These are phyloP conservation scores for Chlorodrepanis virens DNA, from an alignment of 2,113 vertebrate genomes.

Conservation along the genomic window DNA sequence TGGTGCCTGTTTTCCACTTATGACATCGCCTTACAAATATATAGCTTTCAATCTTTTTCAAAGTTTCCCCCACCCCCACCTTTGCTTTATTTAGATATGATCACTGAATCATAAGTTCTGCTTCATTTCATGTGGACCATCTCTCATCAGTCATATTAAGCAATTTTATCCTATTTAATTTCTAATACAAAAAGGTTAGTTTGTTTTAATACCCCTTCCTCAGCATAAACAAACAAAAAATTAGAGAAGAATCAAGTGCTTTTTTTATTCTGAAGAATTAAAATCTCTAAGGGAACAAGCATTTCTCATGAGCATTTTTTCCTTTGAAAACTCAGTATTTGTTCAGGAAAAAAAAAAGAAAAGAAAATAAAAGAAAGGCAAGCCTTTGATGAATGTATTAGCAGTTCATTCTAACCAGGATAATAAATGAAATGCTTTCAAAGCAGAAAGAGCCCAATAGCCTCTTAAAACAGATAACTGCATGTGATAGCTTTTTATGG, in stretches of 20 bases:
- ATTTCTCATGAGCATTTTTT: neutral
- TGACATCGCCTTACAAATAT: neutral
- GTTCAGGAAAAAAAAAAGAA: neutral
- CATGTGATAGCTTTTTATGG: neutral
- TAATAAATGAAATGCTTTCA: neutral
- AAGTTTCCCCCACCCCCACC: neutral
- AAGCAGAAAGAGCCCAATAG: neutral
- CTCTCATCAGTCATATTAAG: neutral
- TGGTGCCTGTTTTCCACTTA: neutral
- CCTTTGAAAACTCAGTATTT: conserved; percentile 8
- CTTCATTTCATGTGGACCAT: neutral
- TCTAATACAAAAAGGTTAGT: neutral
- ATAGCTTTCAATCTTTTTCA: neutral
- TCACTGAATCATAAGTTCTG: neutral
- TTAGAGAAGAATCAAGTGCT: neutral
- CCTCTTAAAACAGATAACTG: conserved; percentile 1
- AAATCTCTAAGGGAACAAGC: neutral
- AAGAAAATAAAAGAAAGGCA: neutral
- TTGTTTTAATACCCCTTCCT: neutral
- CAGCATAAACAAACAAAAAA: conserved; percentile 23
- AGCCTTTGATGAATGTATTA: neutral
- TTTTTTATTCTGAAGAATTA: neutral
- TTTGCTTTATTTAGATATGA: neutral
- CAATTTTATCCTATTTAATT: neutral
- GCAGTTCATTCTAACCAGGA: neutral